Conservation (phyloP, 2,888 invertebrate species). For the Myathropa florea region DNA sequence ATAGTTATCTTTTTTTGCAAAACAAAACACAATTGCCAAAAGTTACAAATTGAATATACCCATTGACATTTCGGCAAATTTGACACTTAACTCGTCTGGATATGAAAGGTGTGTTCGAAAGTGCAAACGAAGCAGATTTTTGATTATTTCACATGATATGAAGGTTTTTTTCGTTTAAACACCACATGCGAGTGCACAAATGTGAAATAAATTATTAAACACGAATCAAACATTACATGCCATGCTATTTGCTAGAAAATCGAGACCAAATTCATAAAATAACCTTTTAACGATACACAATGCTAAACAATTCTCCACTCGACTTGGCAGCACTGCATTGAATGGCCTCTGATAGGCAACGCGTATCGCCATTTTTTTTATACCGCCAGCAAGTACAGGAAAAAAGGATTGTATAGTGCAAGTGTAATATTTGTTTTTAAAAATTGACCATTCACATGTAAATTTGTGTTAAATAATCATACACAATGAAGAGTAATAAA, state of each 20-base stretch:
- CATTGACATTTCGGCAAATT: not conserved
- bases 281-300: not conserved
- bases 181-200: too few species aligned
- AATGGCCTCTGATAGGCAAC: conserved; percentile 14
- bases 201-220: not conserved
- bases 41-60: not conserved
- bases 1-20: not conserved
- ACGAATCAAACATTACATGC: too few species aligned
- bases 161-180: too few species aligned
- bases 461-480: not conserved
- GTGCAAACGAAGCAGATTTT: too few species aligned
- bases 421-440: not conserved
- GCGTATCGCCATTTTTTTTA: conserved; percentile 56
- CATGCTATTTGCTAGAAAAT: too few species aligned
- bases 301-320: too few species aligned
- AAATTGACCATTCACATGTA: not conserved
- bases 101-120: too few species aligned
- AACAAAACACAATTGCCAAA: not conserved
- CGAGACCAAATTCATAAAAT: not conserved
- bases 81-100: not conserved
- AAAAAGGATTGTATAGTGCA: conserved; percentile 3
- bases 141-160: too few species aligned
- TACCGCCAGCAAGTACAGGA: not conserved
- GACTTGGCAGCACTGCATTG: not conserved
- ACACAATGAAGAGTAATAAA: conserved; percentile 76